Conservation (phyloP, 2,113 vertebrate species). For the Acrocephalus arundinaceus region DNA sequence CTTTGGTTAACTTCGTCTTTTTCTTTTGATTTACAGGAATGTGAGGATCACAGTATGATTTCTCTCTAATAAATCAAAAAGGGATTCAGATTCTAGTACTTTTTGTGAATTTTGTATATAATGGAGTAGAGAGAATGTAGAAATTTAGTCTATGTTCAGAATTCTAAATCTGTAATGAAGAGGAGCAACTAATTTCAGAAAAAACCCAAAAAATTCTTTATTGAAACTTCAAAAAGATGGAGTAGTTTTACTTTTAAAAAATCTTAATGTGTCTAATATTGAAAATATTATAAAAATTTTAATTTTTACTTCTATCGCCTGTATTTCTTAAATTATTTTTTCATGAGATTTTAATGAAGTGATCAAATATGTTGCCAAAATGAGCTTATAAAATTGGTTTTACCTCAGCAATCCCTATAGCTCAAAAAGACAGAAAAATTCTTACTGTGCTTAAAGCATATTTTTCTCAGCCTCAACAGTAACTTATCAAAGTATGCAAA, state of each 20-base stretch:
- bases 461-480: background rate
- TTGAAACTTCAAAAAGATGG: background rate
- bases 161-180: background rate
- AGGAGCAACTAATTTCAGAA: background rate
- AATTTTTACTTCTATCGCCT: background rate
- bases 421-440: background rate
- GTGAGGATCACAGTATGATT: background rate
- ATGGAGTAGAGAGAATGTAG: background rate
- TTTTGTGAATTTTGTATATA: background rate
- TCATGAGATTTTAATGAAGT: background rate
- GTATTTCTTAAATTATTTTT: background rate
- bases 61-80: background rate
- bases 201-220: fast-evolving
- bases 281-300: background rate
- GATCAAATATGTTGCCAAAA: background rate
- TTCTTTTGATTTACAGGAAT: background rate
- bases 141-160: background rate
- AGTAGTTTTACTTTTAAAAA: background rate
- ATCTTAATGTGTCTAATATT: background rate
- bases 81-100: background rate
- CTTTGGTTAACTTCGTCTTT: background rate
- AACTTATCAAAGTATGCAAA: background rate
- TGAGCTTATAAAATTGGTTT: background rate
- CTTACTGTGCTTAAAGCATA: fast-evolving
- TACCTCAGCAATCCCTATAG: background rate